Evolutionary conservation across 2,797 vertebrate genomes (phyloP).

Genomic region (Dicrostonyx torquatus): DNA sequence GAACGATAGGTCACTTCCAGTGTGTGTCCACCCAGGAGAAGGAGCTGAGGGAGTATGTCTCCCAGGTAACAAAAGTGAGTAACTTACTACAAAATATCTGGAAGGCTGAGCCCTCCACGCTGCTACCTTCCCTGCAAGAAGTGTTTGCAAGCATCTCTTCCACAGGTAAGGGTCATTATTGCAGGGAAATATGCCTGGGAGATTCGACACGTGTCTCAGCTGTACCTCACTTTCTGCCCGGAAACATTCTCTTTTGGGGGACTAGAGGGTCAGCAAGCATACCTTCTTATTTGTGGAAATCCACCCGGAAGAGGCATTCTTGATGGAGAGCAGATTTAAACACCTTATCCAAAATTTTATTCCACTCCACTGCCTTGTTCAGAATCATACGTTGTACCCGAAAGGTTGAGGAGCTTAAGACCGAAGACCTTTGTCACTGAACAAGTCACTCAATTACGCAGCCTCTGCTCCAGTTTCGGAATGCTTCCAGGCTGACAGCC

Average conservation of each 20-base stretch:
- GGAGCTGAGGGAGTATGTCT: slow-evolving; percentile 94
- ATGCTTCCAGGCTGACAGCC: slow-evolving; percentile 62
- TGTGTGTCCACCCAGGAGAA: slow-evolving; percentile 91
- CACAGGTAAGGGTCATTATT: slow-evolving; percentile 89
- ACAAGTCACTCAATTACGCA: slow-evolving; percentile 43
- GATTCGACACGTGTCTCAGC: background rate
- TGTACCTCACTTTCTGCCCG: background rate
- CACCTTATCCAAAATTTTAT: background rate
- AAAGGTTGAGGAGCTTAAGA: slow-evolving; percentile 30
- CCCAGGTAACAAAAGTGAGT: slow-evolving; percentile 96
- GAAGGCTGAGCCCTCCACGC: slow-evolving; percentile 94
- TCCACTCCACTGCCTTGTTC: background rate
- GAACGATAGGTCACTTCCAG: slow-evolving; percentile 96
- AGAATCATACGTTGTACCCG: background rate
- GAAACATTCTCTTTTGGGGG: background rate
- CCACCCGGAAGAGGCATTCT: background rate
- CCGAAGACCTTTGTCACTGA: slow-evolving; percentile 45
- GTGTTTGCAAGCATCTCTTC: slow-evolving; percentile 97
- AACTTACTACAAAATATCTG: slow-evolving; percentile 95
- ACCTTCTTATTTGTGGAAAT: background rate
- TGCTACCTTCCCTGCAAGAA: slow-evolving; percentile 96
- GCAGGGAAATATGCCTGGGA: background rate
- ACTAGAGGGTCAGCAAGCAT: background rate
- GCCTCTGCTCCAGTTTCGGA: slow-evolving; percentile 50
- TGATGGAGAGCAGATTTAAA: background rate